Base-by-base conservation (phyloP, 2,113 vertebrate genomes). In the Odocoileus virginianus region DNA sequence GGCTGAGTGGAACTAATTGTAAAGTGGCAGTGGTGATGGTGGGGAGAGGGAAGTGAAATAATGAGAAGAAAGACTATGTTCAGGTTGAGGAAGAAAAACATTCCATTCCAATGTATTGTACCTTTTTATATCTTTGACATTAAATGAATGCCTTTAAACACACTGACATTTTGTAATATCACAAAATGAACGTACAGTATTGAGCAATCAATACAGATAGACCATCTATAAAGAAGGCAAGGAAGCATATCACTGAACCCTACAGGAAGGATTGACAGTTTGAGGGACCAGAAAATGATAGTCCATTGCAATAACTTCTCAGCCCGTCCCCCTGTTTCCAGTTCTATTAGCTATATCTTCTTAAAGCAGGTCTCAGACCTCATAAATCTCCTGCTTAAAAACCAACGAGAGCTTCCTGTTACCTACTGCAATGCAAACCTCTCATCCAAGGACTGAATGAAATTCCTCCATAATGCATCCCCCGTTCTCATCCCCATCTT, bases 61-160 rank as follows among this genome's bases (percentile, higher is more conserved):
- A 93, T 76, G 94, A 95, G 47, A 61, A 87, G 47, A 97, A 92
- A 96, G 88, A 92, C 54, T 25, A 55, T 36, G 60, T 50, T 89
- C 78, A 85, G 71, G 30, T 83, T 30, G 74, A 96, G 74, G 25
- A 33, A 16, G 74, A 64, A 87, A 87, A 87, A 89, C n/a, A 91
- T 88, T 97, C 83, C 76, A 5, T 94, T 96, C 67, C 79, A 95
- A 64, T 54, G 50, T 58, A 94, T 87, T 89, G 83, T 95, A 85
- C 54, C 74, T 91, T 94, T 98, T 95, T 97, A 74, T 98, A 82
- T 96, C 79, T 86, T 96, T 97, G 94, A 96, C 93, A 97, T 95
- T 98, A 98, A 97, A 94, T 95, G 91, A 98, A 97, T 94, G 87
- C 36, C 78, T 97, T 98, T 98, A 97, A 98, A 98, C 91, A 98